Evolutionary conservation across 2,113 vertebrate species (phyloP).

Genomic region (Bubo bubo): DNA sequence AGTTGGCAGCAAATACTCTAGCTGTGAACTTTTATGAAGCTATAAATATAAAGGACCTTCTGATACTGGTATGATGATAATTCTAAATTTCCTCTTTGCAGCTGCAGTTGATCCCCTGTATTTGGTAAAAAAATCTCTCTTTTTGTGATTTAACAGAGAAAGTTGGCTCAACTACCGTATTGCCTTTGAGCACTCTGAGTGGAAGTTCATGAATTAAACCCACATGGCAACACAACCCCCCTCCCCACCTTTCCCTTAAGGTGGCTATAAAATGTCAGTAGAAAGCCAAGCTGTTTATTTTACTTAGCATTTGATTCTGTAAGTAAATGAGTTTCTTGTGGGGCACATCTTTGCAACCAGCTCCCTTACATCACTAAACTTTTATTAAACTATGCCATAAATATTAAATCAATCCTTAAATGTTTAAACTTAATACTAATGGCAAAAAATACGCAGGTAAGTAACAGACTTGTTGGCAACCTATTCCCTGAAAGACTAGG

Average conservation of each 20-base stretch:
- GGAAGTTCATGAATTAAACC: slow-evolving; percentile 79
- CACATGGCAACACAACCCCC: slow-evolving; percentile 73
- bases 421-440: slow-evolving; percentile 46
- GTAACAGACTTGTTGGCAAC: neutral
- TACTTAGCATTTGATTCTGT: slow-evolving; percentile 75
- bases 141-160: slow-evolving; percentile 72
- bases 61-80: slow-evolving; percentile 81
- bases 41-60: slow-evolving; percentile 82
- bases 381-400: slow-evolving; percentile 70
- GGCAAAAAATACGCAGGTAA: neutral
- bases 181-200: slow-evolving; percentile 69
- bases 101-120: slow-evolving; percentile 76
- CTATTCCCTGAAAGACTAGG: neutral
- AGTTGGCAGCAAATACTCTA: slow-evolving; percentile 76
- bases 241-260: slow-evolving; percentile 73
- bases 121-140: slow-evolving; percentile 52
- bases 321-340: slow-evolving; percentile 75
- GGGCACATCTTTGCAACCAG: slow-evolving; percentile 65
- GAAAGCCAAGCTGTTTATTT: slow-evolving; percentile 79
- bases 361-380: slow-evolving; percentile 62
- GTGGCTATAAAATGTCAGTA: slow-evolving; percentile 75
- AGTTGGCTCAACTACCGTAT: slow-evolving; percentile 75
- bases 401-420: slow-evolving; percentile 68
- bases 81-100: slow-evolving; percentile 84
- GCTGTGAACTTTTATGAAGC: slow-evolving; percentile 81